phyloP scores from a whole-genome alignment of 2,888 invertebrate species.

The Apomyelois bistriatella region DNA sequence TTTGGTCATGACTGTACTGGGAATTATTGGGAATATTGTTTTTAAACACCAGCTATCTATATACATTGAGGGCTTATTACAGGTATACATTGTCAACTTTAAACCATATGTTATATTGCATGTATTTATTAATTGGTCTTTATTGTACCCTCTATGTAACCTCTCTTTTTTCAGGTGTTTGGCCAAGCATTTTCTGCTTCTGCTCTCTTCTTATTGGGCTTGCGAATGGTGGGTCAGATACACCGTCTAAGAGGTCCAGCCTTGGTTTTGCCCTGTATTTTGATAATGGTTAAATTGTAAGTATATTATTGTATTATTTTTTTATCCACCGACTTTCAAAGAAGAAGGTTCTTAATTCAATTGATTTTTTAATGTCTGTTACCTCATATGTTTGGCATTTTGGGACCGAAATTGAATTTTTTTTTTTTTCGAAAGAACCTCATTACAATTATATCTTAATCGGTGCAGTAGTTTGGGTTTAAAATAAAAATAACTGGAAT shows the following conservation, averaged over 20 bases:
- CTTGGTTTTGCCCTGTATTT: slow-evolving; percentile 89
- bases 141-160: background rate
- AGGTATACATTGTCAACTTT: slow-evolving; percentile 76
- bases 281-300: slow-evolving; percentile 94
- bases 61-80: slow-evolving; percentile 86
- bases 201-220: slow-evolving; percentile 93
- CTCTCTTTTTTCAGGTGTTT: slow-evolving; percentile 76
- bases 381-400: no score
- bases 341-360: no score
- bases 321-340: no score
- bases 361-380: no score
- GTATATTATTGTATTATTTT: slow-evolving; percentile 38
- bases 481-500: no score
- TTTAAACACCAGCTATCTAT: slow-evolving; percentile 89
- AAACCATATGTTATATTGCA: no score
- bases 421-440: no score
- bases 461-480: no score
- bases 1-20: slow-evolving; percentile 94
- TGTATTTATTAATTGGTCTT: no score
- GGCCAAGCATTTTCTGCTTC: slow-evolving; percentile 95
- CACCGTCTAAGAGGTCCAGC: slow-evolving; percentile 88
- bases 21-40: slow-evolving; percentile 90
- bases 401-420: no score
- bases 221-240: slow-evolving; percentile 95
- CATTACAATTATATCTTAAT: no score